Percentiles rank a stretch among this genome's conserved stretches.
These are phyloP conservation scores for Thripadectes ignobilis DNA, from an alignment of 2,797 vertebrate species.

Conservation along the genomic window DNA sequence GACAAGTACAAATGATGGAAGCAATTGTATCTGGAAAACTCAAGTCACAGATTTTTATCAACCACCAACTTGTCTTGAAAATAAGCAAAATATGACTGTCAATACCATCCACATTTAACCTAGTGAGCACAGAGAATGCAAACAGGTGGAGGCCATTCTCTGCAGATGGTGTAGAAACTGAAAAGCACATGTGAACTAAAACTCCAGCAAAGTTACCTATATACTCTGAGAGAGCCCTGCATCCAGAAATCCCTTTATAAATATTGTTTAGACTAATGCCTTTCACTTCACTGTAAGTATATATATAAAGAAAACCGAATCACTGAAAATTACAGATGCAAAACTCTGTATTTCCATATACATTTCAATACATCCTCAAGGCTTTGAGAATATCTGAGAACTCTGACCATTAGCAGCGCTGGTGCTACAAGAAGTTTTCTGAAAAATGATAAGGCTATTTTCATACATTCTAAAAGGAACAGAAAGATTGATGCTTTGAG, in stretches of 20 bases:
- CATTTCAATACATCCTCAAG: background rate
- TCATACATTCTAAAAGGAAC: background rate
- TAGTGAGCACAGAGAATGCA: background rate
- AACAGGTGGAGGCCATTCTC: background rate
- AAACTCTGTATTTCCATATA: background rate
- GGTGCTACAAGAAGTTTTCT: background rate
- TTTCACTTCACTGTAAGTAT: background rate
- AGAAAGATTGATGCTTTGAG: slow-evolving; percentile 59
- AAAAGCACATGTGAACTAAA: background rate
- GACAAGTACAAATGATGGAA: background rate
- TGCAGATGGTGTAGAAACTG: background rate
- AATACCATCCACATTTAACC: background rate
- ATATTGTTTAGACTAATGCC: background rate
- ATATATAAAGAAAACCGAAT: background rate
- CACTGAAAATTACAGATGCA: background rate
- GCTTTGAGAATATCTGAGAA: background rate
- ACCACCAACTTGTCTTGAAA: background rate
- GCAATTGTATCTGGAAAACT: background rate
- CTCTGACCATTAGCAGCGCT: background rate
- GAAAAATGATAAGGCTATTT: background rate
- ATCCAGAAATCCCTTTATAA: background rate
- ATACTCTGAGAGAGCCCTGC: background rate
- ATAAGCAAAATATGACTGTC: background rate
- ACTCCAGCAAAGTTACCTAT: background rate
- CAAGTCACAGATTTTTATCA: background rate